Percentiles rank a stretch among this genome's conserved stretches.
Conservation (phyloP, 2,797 vertebrate species). For the Danio tinwini region DNA sequence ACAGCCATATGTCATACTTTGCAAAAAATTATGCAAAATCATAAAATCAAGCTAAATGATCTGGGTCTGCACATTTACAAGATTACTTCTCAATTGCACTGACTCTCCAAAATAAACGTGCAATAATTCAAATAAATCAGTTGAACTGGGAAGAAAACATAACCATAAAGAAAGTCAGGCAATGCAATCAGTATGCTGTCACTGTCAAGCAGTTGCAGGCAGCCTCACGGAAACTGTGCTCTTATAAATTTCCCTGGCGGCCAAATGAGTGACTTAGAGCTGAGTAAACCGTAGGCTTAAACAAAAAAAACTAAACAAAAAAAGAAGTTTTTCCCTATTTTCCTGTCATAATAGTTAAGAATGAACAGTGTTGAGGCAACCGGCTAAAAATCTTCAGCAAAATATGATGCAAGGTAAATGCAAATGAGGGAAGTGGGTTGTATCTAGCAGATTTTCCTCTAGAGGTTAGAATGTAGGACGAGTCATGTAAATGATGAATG, state of each 20-base stretch:
- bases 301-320: neutral
- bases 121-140: conserved; percentile 15
- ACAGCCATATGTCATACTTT: no score
- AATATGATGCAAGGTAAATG: conserved; percentile 1
- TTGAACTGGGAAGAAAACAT: neutral
- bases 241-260: conserved; percentile 21
- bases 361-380: neutral
- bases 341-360: neutral
- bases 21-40: no score
- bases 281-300: neutral
- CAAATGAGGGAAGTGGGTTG: conserved; percentile 15
- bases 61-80: no score
- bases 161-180: neutral
- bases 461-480: conserved; percentile 72
- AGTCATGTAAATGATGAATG: conserved; percentile 77
- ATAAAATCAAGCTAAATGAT: no score
- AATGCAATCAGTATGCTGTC: neutral
- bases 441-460: conserved; percentile 47
- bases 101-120: neutral
- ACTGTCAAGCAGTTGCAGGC: neutral
- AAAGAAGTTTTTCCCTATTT: neutral
- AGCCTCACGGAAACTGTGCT: neutral
- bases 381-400: neutral
- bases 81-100: conserved; percentile 2
- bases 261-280: conserved; percentile 16